phyloP scores from a whole-genome alignment of 2,797 vertebrate genomes.

The Onychomys leucogaster region DNA sequence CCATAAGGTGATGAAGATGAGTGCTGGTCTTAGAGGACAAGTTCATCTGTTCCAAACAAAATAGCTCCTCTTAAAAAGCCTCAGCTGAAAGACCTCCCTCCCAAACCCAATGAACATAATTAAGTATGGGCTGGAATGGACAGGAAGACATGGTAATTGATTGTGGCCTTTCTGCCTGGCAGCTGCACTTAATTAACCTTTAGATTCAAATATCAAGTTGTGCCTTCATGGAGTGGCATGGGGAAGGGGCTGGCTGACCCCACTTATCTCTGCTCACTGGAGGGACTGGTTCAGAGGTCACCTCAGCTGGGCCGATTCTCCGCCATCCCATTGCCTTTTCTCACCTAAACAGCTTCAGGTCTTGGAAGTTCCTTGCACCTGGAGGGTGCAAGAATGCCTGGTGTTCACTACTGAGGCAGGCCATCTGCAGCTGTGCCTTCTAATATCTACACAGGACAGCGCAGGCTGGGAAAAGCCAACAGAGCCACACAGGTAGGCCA shows the following conservation, averaged over 20 bases:
- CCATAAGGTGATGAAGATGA: not conserved
- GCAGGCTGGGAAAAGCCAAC: not conserved
- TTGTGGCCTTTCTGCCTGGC: conserved; percentile 89
- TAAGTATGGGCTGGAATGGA: conserved; percentile 88
- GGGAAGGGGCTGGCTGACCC: conserved; percentile 63
- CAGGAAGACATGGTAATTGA: conserved; percentile 88
- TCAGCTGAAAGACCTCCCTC: conserved; percentile 71
- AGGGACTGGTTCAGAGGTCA: conserved; percentile 47
- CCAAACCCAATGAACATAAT: conserved; percentile 88
- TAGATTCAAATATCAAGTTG: conserved; percentile 91
- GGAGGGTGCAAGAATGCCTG: not conserved
- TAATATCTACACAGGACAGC: too few species aligned
- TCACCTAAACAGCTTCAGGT: not conserved
- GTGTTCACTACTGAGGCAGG: fast-evolving
- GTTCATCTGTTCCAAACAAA: conserved; percentile 58
- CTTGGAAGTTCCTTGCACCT: not conserved
- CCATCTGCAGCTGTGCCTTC: not conserved
- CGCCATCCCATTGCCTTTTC: not conserved
- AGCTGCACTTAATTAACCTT: conserved; percentile 92
- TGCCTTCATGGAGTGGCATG: conserved; percentile 82
- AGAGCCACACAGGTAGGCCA: not conserved
- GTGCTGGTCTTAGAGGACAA: not conserved
- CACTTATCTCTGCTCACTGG: conserved; percentile 33
- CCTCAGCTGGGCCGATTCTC: not conserved
- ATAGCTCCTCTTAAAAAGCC: conserved; percentile 66